Conservation (phyloP, 2,113 vertebrate genomes). For the Gavialis gangeticus region DNA sequence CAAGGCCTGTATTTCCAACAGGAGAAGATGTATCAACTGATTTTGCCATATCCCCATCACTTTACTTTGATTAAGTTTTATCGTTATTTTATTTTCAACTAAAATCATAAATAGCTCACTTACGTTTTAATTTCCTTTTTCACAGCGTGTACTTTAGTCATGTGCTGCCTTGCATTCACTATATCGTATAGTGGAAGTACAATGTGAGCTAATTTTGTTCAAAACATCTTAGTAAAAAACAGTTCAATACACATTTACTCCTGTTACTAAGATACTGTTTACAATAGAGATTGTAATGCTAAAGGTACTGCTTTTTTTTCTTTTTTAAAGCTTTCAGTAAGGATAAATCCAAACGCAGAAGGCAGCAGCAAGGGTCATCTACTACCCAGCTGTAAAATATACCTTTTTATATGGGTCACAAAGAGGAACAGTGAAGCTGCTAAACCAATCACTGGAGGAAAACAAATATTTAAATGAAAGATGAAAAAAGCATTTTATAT, state of each 20-base stretch:
- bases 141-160: neutral
- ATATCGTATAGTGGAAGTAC: neutral
- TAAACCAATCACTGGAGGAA: neutral
- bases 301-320: neutral
- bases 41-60: neutral
- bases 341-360: neutral
- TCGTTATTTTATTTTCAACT: neutral
- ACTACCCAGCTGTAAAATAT: neutral
- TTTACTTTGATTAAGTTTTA: neutral
- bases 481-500: neutral
- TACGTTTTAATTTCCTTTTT: neutral
- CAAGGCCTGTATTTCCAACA: neutral
- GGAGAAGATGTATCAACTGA: neutral
- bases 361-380: neutral
- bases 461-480: neutral
- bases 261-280: constrained; percentile 62
- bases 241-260: constrained; percentile 11
- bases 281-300: constrained; percentile 21
- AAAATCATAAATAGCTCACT: neutral
- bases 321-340: constrained; percentile 5
- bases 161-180: neutral
- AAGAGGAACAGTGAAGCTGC: neutral
- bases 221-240: neutral
- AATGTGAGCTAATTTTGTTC: neutral
- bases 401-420: neutral